Percentiles rank a stretch among this genome's conserved stretches.
phyloP scores from a whole-genome alignment of 2,113 vertebrate genomes.

The Bungarus multicinctus region DNA sequence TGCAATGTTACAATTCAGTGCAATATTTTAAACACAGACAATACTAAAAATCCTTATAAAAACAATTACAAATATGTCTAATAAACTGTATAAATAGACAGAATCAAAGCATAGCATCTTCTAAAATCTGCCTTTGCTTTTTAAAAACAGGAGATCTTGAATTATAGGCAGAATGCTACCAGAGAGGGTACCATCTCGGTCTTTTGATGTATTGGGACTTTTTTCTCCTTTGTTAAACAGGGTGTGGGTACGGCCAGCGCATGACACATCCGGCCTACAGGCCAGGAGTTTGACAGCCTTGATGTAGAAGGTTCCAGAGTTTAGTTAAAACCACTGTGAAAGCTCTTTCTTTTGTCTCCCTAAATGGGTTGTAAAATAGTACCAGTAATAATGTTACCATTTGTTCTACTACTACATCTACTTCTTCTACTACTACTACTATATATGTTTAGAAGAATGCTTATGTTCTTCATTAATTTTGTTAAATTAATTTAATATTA shows the following conservation, averaged over 20 bases:
- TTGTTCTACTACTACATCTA: neutral
- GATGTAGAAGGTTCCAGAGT: neutral
- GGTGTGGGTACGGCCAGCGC: no score
- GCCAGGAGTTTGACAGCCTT: no score
- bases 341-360: neutral
- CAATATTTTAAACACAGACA: neutral
- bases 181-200: neutral
- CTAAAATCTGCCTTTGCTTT: neutral
- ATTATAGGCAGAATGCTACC: neutral
- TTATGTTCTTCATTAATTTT: neutral
- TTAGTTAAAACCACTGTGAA: neutral
- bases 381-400: neutral
- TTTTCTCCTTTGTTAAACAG: no score
- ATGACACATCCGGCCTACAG: no score
- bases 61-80: neutral
- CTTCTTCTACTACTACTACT: neutral
- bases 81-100: neutral
- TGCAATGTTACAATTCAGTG: neutral
- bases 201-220: neutral
- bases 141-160: neutral
- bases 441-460: neutral
- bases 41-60: neutral
- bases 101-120: neutral
- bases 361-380: neutral
- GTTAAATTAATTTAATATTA: neutral